Base-by-base conservation (phyloP, 2,888 invertebrate genomes). In the Tenthredo livida region DNA sequence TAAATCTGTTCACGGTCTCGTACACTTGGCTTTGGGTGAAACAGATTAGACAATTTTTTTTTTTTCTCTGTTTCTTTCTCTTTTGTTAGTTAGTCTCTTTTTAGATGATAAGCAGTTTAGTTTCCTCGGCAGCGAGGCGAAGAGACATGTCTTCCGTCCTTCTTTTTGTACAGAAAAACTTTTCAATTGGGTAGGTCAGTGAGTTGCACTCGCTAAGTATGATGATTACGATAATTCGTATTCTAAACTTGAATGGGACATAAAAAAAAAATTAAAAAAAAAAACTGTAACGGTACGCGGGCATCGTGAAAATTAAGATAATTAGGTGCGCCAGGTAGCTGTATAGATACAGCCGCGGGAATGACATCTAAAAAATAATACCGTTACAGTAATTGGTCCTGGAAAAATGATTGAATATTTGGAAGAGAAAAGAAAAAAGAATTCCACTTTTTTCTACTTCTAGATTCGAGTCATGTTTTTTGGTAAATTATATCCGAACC, bases 171-270 rank as follows among this genome's bases (percentile, higher is more conserved):
- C 9, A 25, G 10, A 21, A 21, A 47, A 43, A 40, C 21, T 73
- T 43, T 73, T 73, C 73, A 40, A 43, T 73, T 73, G 73, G 73
- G 10, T n/a, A 73, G 73, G 73, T 73, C 73, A 73, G 73, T 73
- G 73, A 73, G 73, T 73, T 21, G 25, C 47, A 43, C 25, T 15
- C 25, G 73, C 73, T 73, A 43, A 73, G 17, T 77, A 77, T 15
- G 50, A 33, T 77, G 40, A 77, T 54, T 77, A 54, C 29, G 77
- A 54, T 75, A 75, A 77, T 50, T 77, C 6, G 25, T 77, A n/a
- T n/a, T 50, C 29, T 29, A 54, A 43, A 75, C 7, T 75, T 12
- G 12, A 25, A 75, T 21, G 25, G n/a, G n/a, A 1, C 1, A 43
- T 10, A 2, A 12, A 61, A 9, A 67, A 2, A 61, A 61, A 58